phyloP scores from a whole-genome alignment of 2,797 vertebrate species.

The Okamejei kenojei region DNA sequence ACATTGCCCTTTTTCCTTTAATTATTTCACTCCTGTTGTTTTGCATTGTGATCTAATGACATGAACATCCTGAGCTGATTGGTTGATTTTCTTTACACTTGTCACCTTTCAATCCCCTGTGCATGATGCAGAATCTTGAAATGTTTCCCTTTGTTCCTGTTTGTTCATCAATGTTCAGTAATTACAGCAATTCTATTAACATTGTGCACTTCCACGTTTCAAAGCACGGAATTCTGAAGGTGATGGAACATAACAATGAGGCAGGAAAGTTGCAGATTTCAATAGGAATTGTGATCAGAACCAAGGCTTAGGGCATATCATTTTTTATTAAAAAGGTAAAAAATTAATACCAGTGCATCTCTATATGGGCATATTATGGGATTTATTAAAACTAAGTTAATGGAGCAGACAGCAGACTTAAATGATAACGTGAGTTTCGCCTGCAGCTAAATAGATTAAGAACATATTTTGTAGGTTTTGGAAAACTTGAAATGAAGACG shows the following conservation, averaged over 20 bases:
- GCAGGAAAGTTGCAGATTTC: background rate
- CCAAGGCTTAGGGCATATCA: background rate
- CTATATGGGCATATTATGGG: background rate
- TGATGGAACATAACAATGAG: background rate
- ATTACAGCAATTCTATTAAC: slow-evolving; percentile 19
- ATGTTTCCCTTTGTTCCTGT: slow-evolving; percentile 25
- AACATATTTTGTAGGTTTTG: background rate
- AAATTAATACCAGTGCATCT: background rate
- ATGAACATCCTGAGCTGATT: background rate
- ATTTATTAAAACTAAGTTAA: background rate
- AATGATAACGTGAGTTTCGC: background rate
- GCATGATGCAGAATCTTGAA: background rate
- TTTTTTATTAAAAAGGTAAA: background rate
- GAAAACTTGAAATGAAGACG: background rate
- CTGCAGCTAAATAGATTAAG: background rate
- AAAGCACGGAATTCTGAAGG: background rate
- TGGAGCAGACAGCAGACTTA: background rate
- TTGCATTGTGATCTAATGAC: slow-evolving; percentile 31
- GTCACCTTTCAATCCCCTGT: slow-evolving; percentile 11
- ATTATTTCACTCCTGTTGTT: slow-evolving; percentile 31
- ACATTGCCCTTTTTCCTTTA: slow-evolving; percentile 33
- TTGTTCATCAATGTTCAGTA: slow-evolving; percentile 4
- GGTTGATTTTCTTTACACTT: background rate
- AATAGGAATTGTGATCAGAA: background rate
- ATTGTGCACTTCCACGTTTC: background rate